These are phyloP conservation scores for Peromyscus attwateri DNA, from an alignment of 2,797 vertebrate genomes.

Conservation along the genomic window DNA sequence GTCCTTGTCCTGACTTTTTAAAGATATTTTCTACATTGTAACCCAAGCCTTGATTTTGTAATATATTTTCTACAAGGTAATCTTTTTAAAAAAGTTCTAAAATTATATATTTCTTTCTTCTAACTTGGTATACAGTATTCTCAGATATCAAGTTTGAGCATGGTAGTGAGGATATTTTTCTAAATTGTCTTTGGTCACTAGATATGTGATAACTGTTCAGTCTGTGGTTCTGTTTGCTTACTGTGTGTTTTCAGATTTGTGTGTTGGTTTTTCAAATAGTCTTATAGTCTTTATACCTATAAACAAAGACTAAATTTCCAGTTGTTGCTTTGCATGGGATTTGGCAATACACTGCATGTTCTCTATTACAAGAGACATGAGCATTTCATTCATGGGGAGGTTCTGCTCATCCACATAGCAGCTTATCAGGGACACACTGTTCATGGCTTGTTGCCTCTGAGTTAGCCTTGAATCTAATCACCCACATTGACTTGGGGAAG, in stretches of 20 bases:
- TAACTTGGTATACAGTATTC: not conserved
- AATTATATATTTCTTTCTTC: not conserved
- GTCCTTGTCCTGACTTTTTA: accelerated
- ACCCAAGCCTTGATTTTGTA: not conserved
- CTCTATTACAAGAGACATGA: not conserved
- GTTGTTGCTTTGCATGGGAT: not conserved
- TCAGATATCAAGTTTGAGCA: not conserved
- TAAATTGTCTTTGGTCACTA: not conserved
- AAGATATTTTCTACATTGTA: not conserved
- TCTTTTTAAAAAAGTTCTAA: not conserved
- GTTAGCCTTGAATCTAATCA: not conserved
- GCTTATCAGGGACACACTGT: not conserved
- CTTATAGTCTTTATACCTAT: not conserved
- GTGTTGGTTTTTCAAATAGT: not conserved
- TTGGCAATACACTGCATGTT: not conserved
- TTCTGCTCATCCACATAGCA: not conserved
- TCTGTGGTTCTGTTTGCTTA: not conserved
- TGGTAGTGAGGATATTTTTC: not conserved
- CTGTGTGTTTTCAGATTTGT: not conserved
- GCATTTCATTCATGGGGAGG: not conserved
- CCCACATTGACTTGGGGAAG: not conserved
- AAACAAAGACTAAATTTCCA: not conserved
- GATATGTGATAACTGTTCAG: not conserved
- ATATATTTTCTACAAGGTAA: not conserved
- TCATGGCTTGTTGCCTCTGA: not conserved